Conservation (phyloP, 2,797 vertebrate genomes). For the Melanitta fusca region DNA sequence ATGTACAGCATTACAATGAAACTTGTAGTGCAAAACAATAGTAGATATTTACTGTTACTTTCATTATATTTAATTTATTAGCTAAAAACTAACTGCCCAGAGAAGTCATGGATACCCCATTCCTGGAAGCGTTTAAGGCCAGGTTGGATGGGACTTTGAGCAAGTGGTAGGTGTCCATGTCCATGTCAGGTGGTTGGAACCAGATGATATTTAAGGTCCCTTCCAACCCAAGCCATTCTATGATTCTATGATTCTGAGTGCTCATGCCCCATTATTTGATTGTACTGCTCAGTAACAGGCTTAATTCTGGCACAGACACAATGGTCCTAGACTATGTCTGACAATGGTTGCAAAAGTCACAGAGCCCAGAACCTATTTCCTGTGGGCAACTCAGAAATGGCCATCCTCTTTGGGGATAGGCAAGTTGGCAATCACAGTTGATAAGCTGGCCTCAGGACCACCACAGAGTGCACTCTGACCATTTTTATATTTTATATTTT, state of each 20-base stretch:
- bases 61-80: too few relatives aligned
- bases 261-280: fast-evolving
- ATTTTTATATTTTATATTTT: too few relatives aligned
- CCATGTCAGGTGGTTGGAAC: too few relatives aligned
- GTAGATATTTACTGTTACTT: too few relatives aligned
- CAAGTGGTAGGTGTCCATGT: background rate
- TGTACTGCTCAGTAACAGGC: background rate
- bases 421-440: fast-evolving
- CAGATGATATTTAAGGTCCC: too few relatives aligned
- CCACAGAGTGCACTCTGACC: background rate
- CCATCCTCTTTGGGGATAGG: too few relatives aligned
- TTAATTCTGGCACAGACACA: background rate
- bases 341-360: background rate
- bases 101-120: background rate
- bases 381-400: background rate
- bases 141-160: background rate
- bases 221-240: too few relatives aligned
- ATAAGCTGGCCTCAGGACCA: background rate
- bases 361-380: background rate
- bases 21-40: background rate
- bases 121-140: background rate
- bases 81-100: background rate
- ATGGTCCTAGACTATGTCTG: background rate
- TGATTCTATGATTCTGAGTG: too few relatives aligned
- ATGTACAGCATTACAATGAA: background rate